Evolutionary conservation across 2,888 invertebrate genomes (phyloP), one percentile per base, ranked within the genome.

Genomic region (Eueremaeus valkanovi): DNA sequence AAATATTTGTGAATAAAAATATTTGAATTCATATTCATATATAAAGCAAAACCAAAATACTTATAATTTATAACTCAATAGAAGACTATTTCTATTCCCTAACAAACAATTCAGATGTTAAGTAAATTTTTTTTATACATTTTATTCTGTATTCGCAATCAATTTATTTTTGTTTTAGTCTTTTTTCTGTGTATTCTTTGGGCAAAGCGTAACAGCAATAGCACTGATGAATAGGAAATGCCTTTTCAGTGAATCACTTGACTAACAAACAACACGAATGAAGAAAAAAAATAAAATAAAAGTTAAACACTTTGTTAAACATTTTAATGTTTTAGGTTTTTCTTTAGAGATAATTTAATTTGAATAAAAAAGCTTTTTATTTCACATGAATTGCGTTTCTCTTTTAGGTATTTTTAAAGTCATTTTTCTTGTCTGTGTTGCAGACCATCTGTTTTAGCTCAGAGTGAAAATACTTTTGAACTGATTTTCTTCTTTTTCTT

Each of bases 251-350:
- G 51, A 51, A 51, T 51, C 24, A 21, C 51, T 51, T 51, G 51
- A 16, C n/a, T 51, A 49, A 49, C 45, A 49, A 49, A 6, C 6
- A 11, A 40, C 11, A 40, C 40, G 6, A 11, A 40, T 9, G 11
- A 40, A 40, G 40, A 11, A 40, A 9, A 18, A 51, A 16, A 51
- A 51, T 3, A 21, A 51, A 51, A 51, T 8, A 51, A 51, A 51
- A 51, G 21, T n/a, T 24, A 61, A 61, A 61, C 61, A 61, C 61
- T 61, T 61, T 61, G 61, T 61, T 61, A 61, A 61, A 27, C 61
- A 61, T 61, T 61, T 61, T 31, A 61, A 61, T 51, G 51, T 61
- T 61, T 61, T 31, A 61, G 16, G 61, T 61, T 61, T 31, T 18
- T 6, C 21, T 51, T 61, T n/a, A 16, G 61, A 61, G 61, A 61